A percentile compares a stretch with the other conserved stretches of the same genome.
phyloP scores from a whole-genome alignment of 2,888 invertebrate species.

The Nephrotoma appendiculata region DNA sequence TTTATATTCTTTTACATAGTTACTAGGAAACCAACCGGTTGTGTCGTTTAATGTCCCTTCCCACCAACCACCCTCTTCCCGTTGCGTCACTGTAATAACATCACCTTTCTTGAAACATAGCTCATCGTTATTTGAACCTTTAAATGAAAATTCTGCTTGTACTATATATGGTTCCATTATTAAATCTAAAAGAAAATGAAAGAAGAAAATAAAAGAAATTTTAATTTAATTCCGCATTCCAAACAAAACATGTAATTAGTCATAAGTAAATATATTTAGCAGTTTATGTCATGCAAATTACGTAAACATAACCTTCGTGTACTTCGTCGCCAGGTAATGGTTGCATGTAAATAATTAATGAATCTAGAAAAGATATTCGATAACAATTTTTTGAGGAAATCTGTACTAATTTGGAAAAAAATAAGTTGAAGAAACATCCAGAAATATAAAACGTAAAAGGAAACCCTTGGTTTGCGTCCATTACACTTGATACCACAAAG shows the following conservation, averaged over 20 bases:
- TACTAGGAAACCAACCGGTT: constrained; percentile 98
- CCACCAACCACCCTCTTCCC: constrained; percentile 98
- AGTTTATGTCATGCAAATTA: not conserved
- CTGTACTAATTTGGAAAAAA: too few species aligned
- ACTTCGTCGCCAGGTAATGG: not conserved
- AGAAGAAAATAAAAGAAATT: not conserved
- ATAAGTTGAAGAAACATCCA: too few species aligned
- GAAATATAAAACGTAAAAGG: too few species aligned
- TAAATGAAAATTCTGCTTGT: constrained; percentile 84
- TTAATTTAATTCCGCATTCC: not conserved
- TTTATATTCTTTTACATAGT: constrained; percentile 86
- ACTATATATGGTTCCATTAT: constrained; percentile 43
- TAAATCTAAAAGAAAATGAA: not conserved
- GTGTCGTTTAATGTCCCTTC: constrained; percentile 91
- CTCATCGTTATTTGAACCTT: constrained; percentile 96
- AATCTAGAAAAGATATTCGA: not conserved
- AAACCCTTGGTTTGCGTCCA: too few species aligned
- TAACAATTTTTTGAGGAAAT: too few species aligned
- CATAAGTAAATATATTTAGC: not conserved
- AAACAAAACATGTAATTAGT: not conserved
- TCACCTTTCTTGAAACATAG: constrained; percentile 92
- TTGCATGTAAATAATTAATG: not conserved
- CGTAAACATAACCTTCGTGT: not conserved
- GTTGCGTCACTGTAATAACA: constrained; percentile 90
- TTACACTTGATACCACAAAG: too few species aligned